These are phyloP conservation scores for Andrena marginata DNA, from an alignment of 2,888 invertebrate genomes.

Conservation along the genomic window DNA sequence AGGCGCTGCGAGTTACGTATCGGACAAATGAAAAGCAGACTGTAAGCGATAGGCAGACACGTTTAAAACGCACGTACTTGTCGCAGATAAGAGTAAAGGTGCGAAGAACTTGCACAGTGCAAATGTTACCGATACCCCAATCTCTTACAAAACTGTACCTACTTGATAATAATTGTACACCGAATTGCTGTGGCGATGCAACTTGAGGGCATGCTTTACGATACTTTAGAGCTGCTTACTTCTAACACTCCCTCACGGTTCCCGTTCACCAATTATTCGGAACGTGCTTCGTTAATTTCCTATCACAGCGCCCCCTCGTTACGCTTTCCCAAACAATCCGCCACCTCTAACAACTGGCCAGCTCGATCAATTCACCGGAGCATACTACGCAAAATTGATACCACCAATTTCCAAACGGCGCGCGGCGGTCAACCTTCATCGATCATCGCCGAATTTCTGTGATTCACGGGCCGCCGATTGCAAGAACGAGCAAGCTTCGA, in stretches of 20 bases:
- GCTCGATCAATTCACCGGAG: slow-evolving; percentile 22
- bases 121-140: neutral
- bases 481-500: neutral
- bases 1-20: neutral
- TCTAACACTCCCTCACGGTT: neutral
- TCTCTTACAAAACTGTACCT: neutral
- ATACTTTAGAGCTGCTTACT: slow-evolving; percentile 5
- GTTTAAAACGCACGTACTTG: neutral
- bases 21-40: neutral
- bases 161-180: neutral
- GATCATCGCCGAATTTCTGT: slow-evolving; percentile 39
- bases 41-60: neutral
- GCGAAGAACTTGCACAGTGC: neutral
- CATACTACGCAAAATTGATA: slow-evolving; percentile 40
- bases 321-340: slow-evolving; percentile 17
- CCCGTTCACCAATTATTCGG: slow-evolving; percentile 24
- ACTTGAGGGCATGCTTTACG: neutral
- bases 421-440: slow-evolving; percentile 39
- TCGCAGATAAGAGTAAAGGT: neutral
- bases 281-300: slow-evolving; percentile 43
- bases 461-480: slow-evolving; percentile 37
- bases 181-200: neutral
- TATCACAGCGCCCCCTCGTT: slow-evolving; percentile 16
- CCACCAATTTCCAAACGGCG: slow-evolving; percentile 28
- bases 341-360: slow-evolving; percentile 27